Base-by-base conservation (phyloP, 2,888 invertebrate species). In the Syrphus vitripennis region DNA sequence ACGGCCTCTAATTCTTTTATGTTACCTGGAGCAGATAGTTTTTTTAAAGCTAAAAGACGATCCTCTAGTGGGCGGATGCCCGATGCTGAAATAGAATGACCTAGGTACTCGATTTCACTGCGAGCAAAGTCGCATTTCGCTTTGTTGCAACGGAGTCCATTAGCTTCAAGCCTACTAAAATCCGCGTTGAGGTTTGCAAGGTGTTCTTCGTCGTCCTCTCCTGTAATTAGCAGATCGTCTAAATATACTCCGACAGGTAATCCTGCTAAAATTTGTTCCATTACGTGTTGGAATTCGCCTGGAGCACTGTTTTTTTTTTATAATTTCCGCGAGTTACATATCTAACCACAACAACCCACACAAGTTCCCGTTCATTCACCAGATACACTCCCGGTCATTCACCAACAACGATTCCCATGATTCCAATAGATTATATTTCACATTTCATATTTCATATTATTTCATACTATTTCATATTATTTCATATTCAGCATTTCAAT, bases 161-260 rank as follows among this genome's bases (percentile, higher is more conserved):
- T 12, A 29, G 21, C 21, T 34, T 55, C 50, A n/a, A 69, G 40
- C 7, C 57, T 59, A n/a, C 70, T 65, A 16, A 78, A 45, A 63
- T 74, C 42, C 5, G 48, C 19, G 14, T 50, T 37, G 0, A 69
- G 61, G 26, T 83, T 78, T 14, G 40, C 31, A 45, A 74, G 6
- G 16, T 83, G 63, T 5, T 83, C 55, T 26, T 78, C 78, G 55
- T 78, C 31, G 48, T 61, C 61, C 12, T 29, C 14, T 34, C 75
- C 78, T 24, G 79, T 71, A 14, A 79, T 48, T 14, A 84, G 63
- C 6, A 84, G 48, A 59, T 84, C 79, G 34, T 79, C 79, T 31
- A 76, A 57, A 53, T 84, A 84, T 3, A 74, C 70, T 14, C 40
- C 63, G 6, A 42, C 63, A 12, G 42, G 63, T 9, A 63, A 21